Evolutionary conservation across 2,888 invertebrate genomes (phyloP), one percentile per base, ranked within the genome.

Genomic region (Pandemis cinnamomeana): DNA sequence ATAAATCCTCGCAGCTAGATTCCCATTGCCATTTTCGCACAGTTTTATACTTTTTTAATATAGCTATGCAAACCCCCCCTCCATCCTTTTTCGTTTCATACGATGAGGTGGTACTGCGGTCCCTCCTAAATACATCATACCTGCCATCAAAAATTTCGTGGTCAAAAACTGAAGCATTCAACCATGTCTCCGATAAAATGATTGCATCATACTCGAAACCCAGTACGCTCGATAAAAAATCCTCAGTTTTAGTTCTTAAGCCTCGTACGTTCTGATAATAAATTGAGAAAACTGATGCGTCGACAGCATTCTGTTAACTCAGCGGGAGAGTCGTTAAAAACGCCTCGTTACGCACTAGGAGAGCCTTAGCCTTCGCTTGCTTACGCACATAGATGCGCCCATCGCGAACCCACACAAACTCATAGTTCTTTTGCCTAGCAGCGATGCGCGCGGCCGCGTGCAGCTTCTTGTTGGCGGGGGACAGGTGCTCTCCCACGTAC

Each of bases 401-500:
- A 15, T 48, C 48, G 48, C 48, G 48, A 48, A 48, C 48, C 48
- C 48, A 48, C 44, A 68, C 62, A 51, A 70, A 70, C n/a, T 70
- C 46, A 20, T 51, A 70, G 0, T 42, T 10, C 5, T 36, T 36
- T 20, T 67, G 67, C 62, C 63, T 72, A 13, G 62, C 62, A 8
- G 42, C 51, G 8, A 62, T 20, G 15, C 71, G 67, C 13, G 62
- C 55, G n/a, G 62, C 53, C n/a, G n/a, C n/a, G n/a, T n/a, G n/a
- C n/a, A n/a, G n/a, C n/a, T n/a, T n/a, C n/a, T n/a, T n/a, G n/a
- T 68, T 72, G 5, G 58, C 46, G 0, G 55, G 63, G 13, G 72
- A 46, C 46, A 72, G 60, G 53, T 72, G 68, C 36, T 72, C 72
- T 5, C 46, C 55, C 5, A 72, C 64, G 61, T 51, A 72, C 42